phyloP scores from a whole-genome alignment of 2,797 vertebrate genomes.

The Myiotriccus ornatus region DNA sequence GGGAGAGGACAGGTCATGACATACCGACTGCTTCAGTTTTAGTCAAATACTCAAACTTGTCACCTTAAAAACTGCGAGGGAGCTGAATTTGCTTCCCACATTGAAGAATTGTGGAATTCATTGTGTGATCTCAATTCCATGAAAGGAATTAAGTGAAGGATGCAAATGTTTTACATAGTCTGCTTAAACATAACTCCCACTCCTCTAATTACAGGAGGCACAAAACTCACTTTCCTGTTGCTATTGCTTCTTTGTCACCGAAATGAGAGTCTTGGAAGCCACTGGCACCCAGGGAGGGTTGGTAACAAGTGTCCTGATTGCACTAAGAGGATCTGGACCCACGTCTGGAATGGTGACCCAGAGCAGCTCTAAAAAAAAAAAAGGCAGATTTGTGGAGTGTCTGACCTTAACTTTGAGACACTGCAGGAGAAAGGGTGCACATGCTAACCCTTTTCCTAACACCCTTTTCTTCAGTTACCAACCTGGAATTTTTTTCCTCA shows the following conservation, averaged over 20 bases:
- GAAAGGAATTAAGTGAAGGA: conserved; percentile 34
- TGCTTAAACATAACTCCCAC: conserved; percentile 58
- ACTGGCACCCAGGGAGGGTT: neutral
- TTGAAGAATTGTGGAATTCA: neutral
- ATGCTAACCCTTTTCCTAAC: neutral
- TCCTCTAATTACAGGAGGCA: conserved; percentile 14
- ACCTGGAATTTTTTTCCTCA: neutral
- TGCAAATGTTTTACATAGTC: conserved; percentile 55
- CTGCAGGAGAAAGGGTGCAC: neutral
- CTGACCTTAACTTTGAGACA: neutral
- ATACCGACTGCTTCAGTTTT: neutral
- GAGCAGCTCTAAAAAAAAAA: neutral
- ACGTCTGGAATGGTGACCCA: neutral
- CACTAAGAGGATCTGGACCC: neutral
- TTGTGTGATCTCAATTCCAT: neutral
- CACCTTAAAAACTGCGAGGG: neutral
- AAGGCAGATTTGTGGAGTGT: neutral
- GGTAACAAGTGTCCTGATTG: neutral
- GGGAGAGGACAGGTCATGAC: neutral
- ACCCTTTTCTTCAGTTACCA: neutral
- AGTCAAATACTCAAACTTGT: conserved; percentile 10
- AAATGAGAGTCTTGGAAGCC: neutral
- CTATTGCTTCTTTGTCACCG: neutral
- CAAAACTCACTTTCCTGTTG: neutral
- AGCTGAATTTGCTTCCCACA: conserved; percentile 48